phyloP scores from a whole-genome alignment of 2,888 invertebrate genomes.

The Xylophagus ater region DNA sequence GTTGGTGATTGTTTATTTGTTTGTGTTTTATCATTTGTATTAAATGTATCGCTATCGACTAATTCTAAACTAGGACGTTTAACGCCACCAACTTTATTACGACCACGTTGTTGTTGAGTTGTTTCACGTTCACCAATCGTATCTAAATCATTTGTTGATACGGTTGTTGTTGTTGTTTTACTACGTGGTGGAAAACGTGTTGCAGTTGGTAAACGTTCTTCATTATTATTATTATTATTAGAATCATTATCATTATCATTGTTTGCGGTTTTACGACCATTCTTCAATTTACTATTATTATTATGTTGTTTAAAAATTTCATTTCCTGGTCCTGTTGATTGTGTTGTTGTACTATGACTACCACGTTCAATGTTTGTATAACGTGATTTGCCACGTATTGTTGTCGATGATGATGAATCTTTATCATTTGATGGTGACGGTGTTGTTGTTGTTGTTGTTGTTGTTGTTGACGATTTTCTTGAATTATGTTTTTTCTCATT shows the following conservation, averaged over 20 bases:
- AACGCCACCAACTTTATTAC: slow-evolving; percentile 31
- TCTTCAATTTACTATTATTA: too few species aligned
- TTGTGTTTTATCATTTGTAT: slow-evolving; percentile 50
- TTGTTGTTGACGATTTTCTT: slow-evolving; percentile 28
- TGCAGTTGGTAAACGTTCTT: slow-evolving; percentile 58
- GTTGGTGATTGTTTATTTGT: too few species aligned
- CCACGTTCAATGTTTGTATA: slow-evolving; percentile 37
- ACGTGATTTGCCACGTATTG: slow-evolving; percentile 40
- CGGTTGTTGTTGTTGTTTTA: slow-evolving; percentile 39
- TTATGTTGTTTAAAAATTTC: slow-evolving; percentile 28
- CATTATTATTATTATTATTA: slow-evolving; percentile 28
- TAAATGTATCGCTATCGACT: slow-evolving; percentile 72
- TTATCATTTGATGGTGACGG: slow-evolving; percentile 43
- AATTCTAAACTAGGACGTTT: slow-evolving; percentile 68
- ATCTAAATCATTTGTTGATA: slow-evolving; percentile 45
- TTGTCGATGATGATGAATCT: slow-evolving; percentile 30
- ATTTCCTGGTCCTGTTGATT: slow-evolving; percentile 40
- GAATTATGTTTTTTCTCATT: slow-evolving; percentile 11
- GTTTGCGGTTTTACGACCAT: slow-evolving; percentile 18
- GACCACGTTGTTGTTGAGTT: slow-evolving; percentile 3
- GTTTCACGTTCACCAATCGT: slow-evolving; percentile 46
- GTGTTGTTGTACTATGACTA: slow-evolving; percentile 26
- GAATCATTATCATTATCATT: slow-evolving; percentile 12
- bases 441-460: slow-evolving; percentile 44
- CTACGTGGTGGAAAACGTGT: slow-evolving; percentile 75